Conservation (phyloP, 1,140 invertebrate species). For the Euglossa dilemma region DNA sequence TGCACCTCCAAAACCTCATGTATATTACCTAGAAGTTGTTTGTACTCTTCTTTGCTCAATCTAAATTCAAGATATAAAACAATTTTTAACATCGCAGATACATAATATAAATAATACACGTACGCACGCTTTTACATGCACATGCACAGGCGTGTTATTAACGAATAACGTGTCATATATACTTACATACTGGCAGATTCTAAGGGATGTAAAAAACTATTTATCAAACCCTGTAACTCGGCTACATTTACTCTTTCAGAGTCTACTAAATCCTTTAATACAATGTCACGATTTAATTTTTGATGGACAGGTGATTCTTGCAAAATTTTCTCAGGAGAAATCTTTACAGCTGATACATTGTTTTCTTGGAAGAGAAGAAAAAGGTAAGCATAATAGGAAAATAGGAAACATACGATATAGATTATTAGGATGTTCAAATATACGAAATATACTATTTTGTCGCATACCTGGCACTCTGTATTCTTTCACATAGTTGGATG, state of each 20-base stretch:
- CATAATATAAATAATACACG: background rate
- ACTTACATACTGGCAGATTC: conserved; percentile 93
- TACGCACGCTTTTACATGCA: background rate
- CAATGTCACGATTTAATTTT: conserved; percentile 88
- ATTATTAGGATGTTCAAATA: background rate
- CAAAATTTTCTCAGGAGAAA: conserved; percentile 85
- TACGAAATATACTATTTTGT: background rate
- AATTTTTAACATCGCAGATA: background rate
- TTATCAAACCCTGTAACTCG: conserved; percentile 92
- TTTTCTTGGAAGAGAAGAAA: conserved; percentile 34
- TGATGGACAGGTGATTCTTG: conserved; percentile 84
- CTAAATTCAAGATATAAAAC: conserved; percentile 81
- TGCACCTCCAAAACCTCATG: conserved; percentile 93
- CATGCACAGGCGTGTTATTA: background rate
- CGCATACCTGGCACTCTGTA: conserved; percentile 85
- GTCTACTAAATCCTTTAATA: conserved; percentile 96
- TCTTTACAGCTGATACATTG: conserved; percentile 53
- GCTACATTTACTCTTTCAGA: conserved; percentile 94
- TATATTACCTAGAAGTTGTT: conserved; percentile 93
- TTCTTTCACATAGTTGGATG: conserved; percentile 97
- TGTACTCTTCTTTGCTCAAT: conserved; percentile 92
- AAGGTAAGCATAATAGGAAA: background rate
- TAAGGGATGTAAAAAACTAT: conserved; percentile 92
- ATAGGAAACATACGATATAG: background rate
- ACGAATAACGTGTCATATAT: background rate